Conservation (phyloP, 2,113 vertebrate genomes). For the Dromiciops gliroides region DNA sequence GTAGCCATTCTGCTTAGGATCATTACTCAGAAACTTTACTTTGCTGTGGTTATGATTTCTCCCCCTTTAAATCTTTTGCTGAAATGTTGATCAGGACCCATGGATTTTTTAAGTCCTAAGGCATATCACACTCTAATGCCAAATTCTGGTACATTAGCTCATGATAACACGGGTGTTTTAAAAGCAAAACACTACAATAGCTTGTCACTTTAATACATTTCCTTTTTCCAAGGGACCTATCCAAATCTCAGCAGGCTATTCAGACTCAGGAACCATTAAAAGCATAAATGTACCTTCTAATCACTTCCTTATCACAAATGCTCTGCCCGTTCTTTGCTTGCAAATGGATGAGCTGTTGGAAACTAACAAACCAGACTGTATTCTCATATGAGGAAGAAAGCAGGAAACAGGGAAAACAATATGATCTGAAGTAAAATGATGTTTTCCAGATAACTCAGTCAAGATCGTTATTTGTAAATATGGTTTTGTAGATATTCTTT, state of each 20-base stretch:
- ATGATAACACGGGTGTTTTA: slow-evolving; percentile 19
- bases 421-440: slow-evolving; percentile 60
- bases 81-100: slow-evolving; percentile 39
- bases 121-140: not conserved
- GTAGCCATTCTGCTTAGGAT: not conserved
- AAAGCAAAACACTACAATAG: slow-evolving; percentile 61
- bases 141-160: slow-evolving; percentile 47
- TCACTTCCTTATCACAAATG: slow-evolving; percentile 76
- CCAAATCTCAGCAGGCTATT: slow-evolving; percentile 70
- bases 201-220: slow-evolving; percentile 65
- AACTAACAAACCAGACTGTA: slow-evolving; percentile 70
- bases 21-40: slow-evolving; percentile 40
- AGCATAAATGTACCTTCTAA: slow-evolving; percentile 67
- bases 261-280: slow-evolving; percentile 73
- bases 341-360: slow-evolving; percentile 79
- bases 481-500: not conserved
- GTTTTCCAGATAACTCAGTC: slow-evolving; percentile 49
- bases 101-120: not conserved
- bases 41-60: slow-evolving; percentile 51
- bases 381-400: slow-evolving; percentile 72
- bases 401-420: slow-evolving; percentile 67
- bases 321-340: slow-evolving; percentile 69
- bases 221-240: slow-evolving; percentile 52
- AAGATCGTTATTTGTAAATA: slow-evolving; percentile 67
- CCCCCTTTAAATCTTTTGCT: slow-evolving; percentile 45